Evolutionary conservation across 2,113 vertebrate genomes (phyloP).

Genomic region (Panthera leo): DNA sequence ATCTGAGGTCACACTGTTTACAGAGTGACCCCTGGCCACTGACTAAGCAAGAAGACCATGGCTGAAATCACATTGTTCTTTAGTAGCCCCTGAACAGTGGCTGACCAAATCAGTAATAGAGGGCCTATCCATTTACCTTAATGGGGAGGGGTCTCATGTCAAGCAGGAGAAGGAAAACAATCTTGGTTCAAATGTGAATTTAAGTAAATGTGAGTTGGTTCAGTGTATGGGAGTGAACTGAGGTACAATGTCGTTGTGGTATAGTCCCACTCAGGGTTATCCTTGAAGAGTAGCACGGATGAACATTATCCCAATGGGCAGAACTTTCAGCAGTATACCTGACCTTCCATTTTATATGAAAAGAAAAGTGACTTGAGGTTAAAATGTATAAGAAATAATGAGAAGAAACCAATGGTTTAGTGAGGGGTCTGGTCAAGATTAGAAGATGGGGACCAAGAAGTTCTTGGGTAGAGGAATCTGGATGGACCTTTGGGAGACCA

Average conservation of each 20-base stretch:
- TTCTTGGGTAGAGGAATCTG: not conserved
- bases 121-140: not conserved
- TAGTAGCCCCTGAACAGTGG: not conserved
- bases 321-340: not conserved
- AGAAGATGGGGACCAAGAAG: not conserved
- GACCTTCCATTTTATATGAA: not conserved
- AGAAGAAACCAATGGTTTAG: not conserved
- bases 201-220: not conserved
- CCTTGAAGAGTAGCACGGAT: not conserved
- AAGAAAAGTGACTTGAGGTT: not conserved
- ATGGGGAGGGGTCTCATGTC: not conserved
- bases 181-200: not conserved
- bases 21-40: not conserved
- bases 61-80: not conserved
- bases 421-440: not conserved
- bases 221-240: not conserved
- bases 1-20: not conserved
- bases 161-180: not conserved
- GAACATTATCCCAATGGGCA: not conserved
- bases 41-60: not conserved
- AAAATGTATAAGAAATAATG: not conserved
- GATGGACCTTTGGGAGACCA: not conserved
- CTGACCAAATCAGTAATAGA: not conserved
- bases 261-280: not conserved
- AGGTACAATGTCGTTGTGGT: not conserved